Percentiles rank a stretch among this genome's conserved stretches.
These are phyloP conservation scores for Selene dorsalis DNA, from an alignment of 2,797 vertebrate genomes.

Conservation along the genomic window DNA sequence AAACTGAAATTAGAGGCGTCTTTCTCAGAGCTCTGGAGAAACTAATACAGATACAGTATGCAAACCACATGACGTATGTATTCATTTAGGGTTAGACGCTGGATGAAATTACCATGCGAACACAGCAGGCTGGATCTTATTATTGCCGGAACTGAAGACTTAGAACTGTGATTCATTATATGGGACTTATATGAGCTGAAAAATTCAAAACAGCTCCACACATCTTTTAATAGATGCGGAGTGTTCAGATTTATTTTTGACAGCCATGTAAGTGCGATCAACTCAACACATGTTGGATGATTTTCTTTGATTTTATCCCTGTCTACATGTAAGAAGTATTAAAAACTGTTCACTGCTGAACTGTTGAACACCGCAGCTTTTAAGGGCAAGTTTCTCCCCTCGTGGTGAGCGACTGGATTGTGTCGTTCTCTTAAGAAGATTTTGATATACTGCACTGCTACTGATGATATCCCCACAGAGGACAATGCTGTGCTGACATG, in stretches of 20 bases:
- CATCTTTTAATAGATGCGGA: constrained; percentile 50
- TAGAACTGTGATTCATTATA: constrained; percentile 71
- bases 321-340: constrained; percentile 16
- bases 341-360: constrained; percentile 15
- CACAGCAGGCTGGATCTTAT: constrained; percentile 74
- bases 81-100: constrained; percentile 76
- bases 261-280: constrained; percentile 42
- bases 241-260: constrained; percentile 55
- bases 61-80: constrained; percentile 79
- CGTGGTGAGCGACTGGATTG: constrained; percentile 57
- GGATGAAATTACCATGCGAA: constrained; percentile 75
- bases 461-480: constrained; percentile 74
- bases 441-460: constrained; percentile 72
- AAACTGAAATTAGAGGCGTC: constrained; percentile 76
- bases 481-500: constrained; percentile 78
- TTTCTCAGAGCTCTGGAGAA: constrained; percentile 60
- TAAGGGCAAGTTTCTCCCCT: constrained; percentile 41
- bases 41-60: constrained; percentile 76
- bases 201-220: constrained; percentile 54
- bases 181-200: constrained; percentile 61
- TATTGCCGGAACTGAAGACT: constrained; percentile 77
- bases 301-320: constrained; percentile 49
- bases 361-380: constrained; percentile 28
- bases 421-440: constrained; percentile 63
- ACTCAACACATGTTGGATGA: constrained; percentile 30